Percentiles rank a stretch among this genome's conserved stretches.
Evolutionary conservation across 2,113 vertebrate genomes (phyloP).

Genomic region (Odontesthes bonariensis): DNA sequence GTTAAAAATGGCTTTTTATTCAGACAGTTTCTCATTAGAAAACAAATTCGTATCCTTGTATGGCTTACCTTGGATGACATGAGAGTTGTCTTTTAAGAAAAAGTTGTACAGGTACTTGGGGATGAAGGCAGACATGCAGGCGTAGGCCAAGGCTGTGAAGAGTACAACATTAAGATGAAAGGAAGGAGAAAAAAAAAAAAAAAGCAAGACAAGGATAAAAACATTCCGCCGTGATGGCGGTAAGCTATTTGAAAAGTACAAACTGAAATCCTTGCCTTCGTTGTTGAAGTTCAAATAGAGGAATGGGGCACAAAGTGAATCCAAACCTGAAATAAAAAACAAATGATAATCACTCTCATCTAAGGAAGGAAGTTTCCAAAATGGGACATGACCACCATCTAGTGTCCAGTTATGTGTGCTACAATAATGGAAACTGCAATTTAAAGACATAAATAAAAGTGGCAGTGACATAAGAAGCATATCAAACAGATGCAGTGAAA

Average conservation of each 20-base stretch:
- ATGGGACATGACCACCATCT: conserved; percentile 61
- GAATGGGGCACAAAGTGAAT: conserved; percentile 97
- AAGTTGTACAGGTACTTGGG: conserved; percentile 99
- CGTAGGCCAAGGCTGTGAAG: conserved; percentile 91
- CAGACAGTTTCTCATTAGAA: background rate
- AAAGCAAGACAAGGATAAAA: background rate
- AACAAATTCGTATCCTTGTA: background rate
- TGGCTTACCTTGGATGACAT: conserved; percentile 96
- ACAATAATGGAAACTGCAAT: background rate
- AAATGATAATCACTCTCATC: background rate
- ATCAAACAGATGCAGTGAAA: no score
- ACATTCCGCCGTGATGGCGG: background rate
- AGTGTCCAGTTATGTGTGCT: conserved; percentile 47
- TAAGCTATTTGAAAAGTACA: background rate
- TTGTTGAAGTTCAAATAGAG: conserved; percentile 98
- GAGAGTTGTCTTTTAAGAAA: conserved; percentile 99
- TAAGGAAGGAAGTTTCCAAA: background rate
- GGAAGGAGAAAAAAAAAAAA: background rate
- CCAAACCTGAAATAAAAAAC: conserved; percentile 86
- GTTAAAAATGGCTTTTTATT: no score
- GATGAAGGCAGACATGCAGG: conserved; percentile 99
- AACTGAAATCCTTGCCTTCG: conserved; percentile 85
- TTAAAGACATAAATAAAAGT: background rate
- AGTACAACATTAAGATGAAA: conserved; percentile 19
- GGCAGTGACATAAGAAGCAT: background rate